These are phyloP conservation scores for Pseudomyrmex flavicornis DNA, from an alignment of 1,140 invertebrate species.

Conservation along the genomic window DNA sequence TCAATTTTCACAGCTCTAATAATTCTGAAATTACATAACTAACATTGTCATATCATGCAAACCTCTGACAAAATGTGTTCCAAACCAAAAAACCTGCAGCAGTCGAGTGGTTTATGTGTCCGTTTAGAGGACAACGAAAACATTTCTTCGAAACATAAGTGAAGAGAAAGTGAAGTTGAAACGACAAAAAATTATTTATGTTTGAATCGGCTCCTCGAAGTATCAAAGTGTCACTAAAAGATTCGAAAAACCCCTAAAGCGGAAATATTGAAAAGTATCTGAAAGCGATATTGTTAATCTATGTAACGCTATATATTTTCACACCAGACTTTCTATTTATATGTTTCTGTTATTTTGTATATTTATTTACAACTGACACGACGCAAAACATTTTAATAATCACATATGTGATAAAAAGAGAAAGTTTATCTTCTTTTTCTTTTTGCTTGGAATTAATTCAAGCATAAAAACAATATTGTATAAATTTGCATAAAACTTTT, in stretches of 20 bases:
- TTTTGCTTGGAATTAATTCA: neutral
- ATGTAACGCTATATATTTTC: neutral
- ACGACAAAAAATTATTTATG: conserved; percentile 1
- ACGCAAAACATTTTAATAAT: neutral
- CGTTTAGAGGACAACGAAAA: neutral
- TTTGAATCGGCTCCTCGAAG: too few relatives aligned
- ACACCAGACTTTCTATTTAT: conserved; percentile 5
- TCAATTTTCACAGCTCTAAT: neutral
- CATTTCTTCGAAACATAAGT: conserved; percentile 21
- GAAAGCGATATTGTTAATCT: too few relatives aligned
- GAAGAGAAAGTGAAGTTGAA: conserved; percentile 20
- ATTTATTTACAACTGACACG: neutral
- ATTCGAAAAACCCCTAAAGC: neutral
- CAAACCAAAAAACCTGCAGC: neutral
- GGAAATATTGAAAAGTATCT: neutral
- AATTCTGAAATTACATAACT: neutral
- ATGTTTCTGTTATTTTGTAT: neutral
- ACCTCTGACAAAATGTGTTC: neutral
- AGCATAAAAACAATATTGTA: conserved; percentile 1
- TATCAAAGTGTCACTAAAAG: conserved; percentile 10
- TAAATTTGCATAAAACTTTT: neutral
- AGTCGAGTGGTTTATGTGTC: neutral
- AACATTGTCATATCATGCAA: neutral
- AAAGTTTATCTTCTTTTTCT: neutral
- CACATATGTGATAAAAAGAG: neutral